These are phyloP conservation scores for Tipula vernalis DNA, from an alignment of 2,888 invertebrate genomes.

Conservation along the genomic window DNA sequence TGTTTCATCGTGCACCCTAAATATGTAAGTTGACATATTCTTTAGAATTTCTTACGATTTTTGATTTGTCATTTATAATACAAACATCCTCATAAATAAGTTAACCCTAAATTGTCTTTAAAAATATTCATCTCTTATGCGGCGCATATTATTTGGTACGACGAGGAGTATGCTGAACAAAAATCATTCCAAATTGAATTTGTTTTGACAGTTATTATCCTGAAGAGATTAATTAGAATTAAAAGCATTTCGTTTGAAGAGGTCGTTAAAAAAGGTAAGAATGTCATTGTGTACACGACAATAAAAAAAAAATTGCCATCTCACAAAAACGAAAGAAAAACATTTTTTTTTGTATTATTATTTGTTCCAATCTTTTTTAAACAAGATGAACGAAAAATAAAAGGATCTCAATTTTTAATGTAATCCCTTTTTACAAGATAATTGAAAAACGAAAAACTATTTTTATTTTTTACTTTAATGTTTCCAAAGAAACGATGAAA, in stretches of 20 bases:
- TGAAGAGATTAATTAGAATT: neutral
- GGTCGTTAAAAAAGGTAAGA: neutral
- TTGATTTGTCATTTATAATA: neutral
- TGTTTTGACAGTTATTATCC: neutral
- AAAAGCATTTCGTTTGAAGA: neutral
- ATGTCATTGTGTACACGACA: neutral
- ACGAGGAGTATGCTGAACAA: neutral
- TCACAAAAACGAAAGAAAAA: neutral
- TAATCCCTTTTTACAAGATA: neutral
- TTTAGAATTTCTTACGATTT: neutral
- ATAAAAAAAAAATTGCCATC: neutral
- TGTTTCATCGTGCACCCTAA: neutral
- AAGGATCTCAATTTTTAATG: conserved; percentile 4
- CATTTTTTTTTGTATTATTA: neutral
- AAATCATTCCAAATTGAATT: neutral
- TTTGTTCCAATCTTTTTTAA: neutral
- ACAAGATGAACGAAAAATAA: neutral
- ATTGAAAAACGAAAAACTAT: neutral
- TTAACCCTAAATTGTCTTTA: neutral
- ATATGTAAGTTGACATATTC: neutral
- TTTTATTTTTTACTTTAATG: neutral
- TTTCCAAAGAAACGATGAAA: neutral
- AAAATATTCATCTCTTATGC: neutral
- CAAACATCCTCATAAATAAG: neutral
- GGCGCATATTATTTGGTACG: neutral